Evolutionary conservation across 2,888 invertebrate species (phyloP).

Genomic region (Cephus nigrinus): DNA sequence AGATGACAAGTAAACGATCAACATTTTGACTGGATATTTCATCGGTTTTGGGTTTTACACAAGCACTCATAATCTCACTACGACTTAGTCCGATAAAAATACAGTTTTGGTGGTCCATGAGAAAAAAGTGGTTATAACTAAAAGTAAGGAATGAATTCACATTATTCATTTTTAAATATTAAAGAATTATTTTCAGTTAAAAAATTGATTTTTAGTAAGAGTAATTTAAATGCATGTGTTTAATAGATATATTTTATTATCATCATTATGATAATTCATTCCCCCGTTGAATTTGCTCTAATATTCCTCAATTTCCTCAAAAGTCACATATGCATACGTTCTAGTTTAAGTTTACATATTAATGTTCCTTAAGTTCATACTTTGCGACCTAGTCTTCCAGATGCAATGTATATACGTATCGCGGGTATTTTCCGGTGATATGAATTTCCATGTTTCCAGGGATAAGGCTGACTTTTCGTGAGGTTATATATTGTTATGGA

Average conservation of each 20-base stretch:
- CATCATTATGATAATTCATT: not conserved
- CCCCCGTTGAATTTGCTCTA: not conserved
- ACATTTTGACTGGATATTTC: not conserved
- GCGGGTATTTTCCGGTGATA: not conserved
- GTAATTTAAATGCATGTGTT: too few species aligned
- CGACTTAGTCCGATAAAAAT: not conserved
- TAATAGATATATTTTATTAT: not conserved
- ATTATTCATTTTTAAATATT: too few species aligned
- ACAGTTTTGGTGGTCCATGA: not conserved
- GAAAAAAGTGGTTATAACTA: not conserved
- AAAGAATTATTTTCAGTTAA: too few species aligned
- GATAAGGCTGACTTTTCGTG: not conserved
- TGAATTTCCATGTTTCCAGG: not conserved
- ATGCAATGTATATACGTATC: not conserved
- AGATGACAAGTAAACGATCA: not conserved
- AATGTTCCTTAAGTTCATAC: not conserved
- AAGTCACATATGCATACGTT: not conserved
- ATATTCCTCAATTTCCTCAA: not conserved
- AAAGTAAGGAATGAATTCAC: not conserved
- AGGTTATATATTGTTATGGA: not conserved
- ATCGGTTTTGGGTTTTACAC: slow-evolving; percentile 4
- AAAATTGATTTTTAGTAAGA: too few species aligned
- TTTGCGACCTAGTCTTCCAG: not conserved
- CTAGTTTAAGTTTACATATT: not conserved
- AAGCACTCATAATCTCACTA: not conserved